Percentiles rank a stretch among this genome's conserved stretches.
phyloP scores from a whole-genome alignment of 2,113 vertebrate genomes.

The Indicator indicator region DNA sequence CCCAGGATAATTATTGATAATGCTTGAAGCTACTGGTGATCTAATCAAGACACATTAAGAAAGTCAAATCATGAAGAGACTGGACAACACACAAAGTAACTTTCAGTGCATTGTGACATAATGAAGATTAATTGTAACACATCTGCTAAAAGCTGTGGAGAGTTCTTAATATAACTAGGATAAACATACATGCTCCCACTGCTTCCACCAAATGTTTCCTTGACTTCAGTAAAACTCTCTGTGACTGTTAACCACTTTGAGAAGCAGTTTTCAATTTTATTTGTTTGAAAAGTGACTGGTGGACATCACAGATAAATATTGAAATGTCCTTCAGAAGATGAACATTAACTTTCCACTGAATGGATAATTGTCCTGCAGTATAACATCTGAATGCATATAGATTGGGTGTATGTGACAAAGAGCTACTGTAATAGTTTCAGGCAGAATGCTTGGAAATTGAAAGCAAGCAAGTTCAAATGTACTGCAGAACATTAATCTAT shows the following conservation, averaged over 20 bases:
- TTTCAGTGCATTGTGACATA: background rate
- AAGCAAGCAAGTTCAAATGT: constrained; percentile 10
- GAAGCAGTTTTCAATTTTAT: background rate
- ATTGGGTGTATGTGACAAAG: constrained; percentile 23
- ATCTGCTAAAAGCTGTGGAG: background rate
- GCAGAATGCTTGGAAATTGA: constrained; percentile 19
- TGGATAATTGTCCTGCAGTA: constrained; percentile 8
- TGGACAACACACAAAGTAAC: background rate
- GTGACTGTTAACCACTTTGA: background rate
- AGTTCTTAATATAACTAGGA: background rate
- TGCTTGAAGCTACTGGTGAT: background rate
- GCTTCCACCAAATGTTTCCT: background rate
- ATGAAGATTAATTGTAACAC: background rate
- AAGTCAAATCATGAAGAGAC: background rate
- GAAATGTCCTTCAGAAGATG: background rate
- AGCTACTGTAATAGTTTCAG: constrained; percentile 10
- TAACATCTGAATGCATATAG: background rate
- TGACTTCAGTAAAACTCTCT: background rate
- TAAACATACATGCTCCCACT: background rate
- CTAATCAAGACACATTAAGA: background rate
- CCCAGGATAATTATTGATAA: background rate
- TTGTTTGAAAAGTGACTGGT: background rate
- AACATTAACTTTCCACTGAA: background rate
- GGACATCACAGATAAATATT: background rate
- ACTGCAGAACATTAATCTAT: background rate